Evolutionary conservation across 2,113 vertebrate species (phyloP).

Genomic region (Brienomyrus brachyistius): DNA sequence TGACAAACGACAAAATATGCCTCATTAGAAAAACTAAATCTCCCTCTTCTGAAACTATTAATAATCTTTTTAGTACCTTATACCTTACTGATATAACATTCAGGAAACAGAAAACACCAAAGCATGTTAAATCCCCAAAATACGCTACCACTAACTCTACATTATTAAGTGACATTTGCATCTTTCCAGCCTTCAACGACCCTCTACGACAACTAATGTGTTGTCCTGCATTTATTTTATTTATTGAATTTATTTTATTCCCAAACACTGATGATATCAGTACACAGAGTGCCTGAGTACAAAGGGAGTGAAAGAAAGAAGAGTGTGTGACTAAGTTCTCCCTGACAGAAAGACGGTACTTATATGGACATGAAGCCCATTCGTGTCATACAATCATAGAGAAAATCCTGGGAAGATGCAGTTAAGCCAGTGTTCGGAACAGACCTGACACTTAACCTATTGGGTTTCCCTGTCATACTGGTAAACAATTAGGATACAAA

Average conservation of each 20-base stretch:
- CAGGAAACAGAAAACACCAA: not conserved
- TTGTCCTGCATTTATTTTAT: not conserved
- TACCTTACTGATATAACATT: not conserved
- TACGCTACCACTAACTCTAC: not conserved
- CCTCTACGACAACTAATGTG: not conserved
- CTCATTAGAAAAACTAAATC: not conserved
- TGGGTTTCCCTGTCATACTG: not conserved
- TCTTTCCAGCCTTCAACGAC: not conserved
- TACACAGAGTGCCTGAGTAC: not conserved
- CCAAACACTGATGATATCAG: not conserved
- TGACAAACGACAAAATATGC: not conserved
- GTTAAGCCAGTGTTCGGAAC: not conserved
- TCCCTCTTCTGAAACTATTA: not conserved
- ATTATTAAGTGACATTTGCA: not conserved
- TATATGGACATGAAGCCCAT: conserved; percentile 1
- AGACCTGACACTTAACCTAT: not conserved
- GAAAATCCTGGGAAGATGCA: not conserved
- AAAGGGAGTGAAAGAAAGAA: not conserved
- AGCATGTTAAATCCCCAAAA: not conserved
- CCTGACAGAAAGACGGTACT: not conserved
- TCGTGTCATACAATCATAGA: not conserved
- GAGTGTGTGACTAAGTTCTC: not conserved
- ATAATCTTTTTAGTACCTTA: not conserved
- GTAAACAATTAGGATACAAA: not conserved
- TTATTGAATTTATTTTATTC: not conserved